A percentile compares a stretch with the other conserved stretches of the same genome.
Evolutionary conservation across 2,888 invertebrate species (phyloP).

Genomic region (Dolichomitus sp.): DNA sequence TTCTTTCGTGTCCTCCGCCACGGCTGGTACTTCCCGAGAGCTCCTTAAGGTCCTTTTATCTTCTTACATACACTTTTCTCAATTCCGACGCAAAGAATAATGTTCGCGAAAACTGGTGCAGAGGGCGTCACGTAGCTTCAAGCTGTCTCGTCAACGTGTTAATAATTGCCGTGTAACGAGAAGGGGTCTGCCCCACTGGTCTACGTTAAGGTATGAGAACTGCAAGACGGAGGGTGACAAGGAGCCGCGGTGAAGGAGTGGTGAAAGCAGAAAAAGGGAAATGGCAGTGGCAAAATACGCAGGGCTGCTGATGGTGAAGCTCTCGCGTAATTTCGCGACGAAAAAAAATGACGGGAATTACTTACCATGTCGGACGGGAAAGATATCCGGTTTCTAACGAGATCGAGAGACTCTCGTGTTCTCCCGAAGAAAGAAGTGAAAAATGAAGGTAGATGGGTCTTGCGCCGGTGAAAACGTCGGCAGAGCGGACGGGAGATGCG

Average conservation of each 20-base stretch:
- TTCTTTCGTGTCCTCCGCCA: no score
- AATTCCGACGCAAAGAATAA: constrained; percentile 56
- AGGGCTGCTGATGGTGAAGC: constrained; percentile 63
- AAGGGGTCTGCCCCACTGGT: constrained; percentile 26
- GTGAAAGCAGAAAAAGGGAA: constrained; percentile 4
- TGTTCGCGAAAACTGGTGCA: constrained; percentile 27
- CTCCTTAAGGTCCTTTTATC: neutral
- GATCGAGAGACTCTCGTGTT: constrained; percentile 72
- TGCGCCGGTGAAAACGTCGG: constrained; percentile 17
- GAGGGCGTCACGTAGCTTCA: constrained; percentile 52
- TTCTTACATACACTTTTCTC: constrained; percentile 19
- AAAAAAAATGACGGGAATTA: constrained; percentile 71
- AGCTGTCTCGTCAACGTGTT: constrained; percentile 61
- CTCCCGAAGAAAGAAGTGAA: constrained; percentile 69
- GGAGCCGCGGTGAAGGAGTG: constrained; percentile 22
- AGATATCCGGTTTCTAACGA: constrained; percentile 77
- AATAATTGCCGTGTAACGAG: constrained; percentile 63
- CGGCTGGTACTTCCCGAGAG: neutral
- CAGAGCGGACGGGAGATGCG: constrained; percentile 13
- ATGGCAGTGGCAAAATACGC: constrained; percentile 42
- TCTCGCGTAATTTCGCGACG: constrained; percentile 69
- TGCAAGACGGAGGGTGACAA: constrained; percentile 33
- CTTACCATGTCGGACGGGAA: constrained; percentile 69
- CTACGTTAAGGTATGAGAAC: constrained; percentile 25
- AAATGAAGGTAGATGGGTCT: constrained; percentile 68